Evolutionary conservation across 2,797 vertebrate genomes (phyloP).

Genomic region (Sebastes diaconus): DNA sequence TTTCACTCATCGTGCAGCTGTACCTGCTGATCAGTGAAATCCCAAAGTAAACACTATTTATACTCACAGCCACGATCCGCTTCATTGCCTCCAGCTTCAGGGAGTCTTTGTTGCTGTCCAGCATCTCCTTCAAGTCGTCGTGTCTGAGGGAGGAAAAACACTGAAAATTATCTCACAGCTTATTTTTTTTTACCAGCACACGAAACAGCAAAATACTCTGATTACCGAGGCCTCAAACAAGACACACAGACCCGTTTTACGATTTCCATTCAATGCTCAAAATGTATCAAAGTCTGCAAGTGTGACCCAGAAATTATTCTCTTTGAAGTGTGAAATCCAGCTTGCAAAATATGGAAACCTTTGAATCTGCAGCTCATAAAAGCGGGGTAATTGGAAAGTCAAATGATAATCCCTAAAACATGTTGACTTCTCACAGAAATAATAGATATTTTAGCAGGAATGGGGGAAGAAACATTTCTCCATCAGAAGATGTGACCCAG

Average conservation of each 20-base stretch:
- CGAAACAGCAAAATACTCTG: neutral
- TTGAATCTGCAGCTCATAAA: conserved; percentile 28
- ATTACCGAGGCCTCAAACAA: neutral
- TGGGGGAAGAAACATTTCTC: neutral
- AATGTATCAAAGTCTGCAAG: conserved; percentile 26
- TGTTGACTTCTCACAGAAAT: conserved; percentile 6
- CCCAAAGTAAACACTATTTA: conserved; percentile 26
- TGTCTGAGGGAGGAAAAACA: conserved; percentile 81
- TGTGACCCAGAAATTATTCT: conserved; percentile 54
- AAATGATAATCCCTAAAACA: conserved; percentile 31
- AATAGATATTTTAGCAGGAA: neutral
- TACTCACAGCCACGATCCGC: conserved; percentile 94
- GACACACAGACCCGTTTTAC: conserved; percentile 1
- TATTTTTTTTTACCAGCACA: neutral
- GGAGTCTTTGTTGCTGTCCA: conserved; percentile 98
- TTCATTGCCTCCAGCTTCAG: conserved; percentile 99
- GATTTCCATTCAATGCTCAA: conserved; percentile 4
- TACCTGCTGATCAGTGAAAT: conserved; percentile 18
- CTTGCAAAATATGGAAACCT: conserved; percentile 31
- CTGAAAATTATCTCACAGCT: neutral
- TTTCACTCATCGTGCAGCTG: neutral
- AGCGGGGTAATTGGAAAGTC: conserved; percentile 11
- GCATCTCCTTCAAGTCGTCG: conserved; percentile 98
- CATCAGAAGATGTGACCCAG: neutral
- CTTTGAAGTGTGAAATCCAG: conserved; percentile 49